phyloP scores from a whole-genome alignment of 2,888 invertebrate species.

The Carterocephalus palaemon region DNA sequence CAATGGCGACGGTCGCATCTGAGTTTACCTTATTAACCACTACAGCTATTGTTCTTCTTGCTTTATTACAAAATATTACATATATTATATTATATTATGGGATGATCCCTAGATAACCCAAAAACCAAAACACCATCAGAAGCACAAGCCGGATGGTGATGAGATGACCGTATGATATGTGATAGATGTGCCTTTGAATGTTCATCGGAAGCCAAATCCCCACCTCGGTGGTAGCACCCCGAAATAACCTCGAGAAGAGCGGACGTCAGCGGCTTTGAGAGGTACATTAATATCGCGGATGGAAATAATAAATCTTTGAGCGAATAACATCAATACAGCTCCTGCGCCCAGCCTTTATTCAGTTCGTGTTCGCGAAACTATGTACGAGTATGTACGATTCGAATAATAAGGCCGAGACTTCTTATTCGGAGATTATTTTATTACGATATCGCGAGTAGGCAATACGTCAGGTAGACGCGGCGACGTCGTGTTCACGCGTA shows the following conservation, averaged over 20 bases:
- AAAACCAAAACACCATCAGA: no score
- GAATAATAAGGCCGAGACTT: no score
- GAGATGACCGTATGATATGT: slow-evolving; percentile 9
- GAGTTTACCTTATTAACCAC: not conserved
- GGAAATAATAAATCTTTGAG: slow-evolving; percentile 32
- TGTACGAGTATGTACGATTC: no score
- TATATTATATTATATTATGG: no score
- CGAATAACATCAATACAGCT: slow-evolving; percentile 29
- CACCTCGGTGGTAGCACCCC: slow-evolving; percentile 4
- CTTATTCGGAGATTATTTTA: no score
- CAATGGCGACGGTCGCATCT: not conserved
- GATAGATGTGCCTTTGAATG: slow-evolving; percentile 4
- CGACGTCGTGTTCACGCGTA: no score
- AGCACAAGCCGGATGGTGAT: slow-evolving; percentile 4
- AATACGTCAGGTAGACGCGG: no score
- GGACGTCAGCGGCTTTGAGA: slow-evolving; percentile 24
- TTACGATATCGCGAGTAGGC: no score
- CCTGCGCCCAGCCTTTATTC: slow-evolving; percentile 9
- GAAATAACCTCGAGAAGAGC: slow-evolving; percentile 21
- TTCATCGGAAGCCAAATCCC: slow-evolving; percentile 3
- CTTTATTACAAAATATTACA: no score
- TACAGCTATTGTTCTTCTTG: not conserved
- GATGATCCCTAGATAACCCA: no score
- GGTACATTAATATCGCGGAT: slow-evolving; percentile 31
- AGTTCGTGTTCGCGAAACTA: not conserved